Base-by-base conservation (phyloP, 1,140 invertebrate genomes). In the Manduca sexta region DNA sequence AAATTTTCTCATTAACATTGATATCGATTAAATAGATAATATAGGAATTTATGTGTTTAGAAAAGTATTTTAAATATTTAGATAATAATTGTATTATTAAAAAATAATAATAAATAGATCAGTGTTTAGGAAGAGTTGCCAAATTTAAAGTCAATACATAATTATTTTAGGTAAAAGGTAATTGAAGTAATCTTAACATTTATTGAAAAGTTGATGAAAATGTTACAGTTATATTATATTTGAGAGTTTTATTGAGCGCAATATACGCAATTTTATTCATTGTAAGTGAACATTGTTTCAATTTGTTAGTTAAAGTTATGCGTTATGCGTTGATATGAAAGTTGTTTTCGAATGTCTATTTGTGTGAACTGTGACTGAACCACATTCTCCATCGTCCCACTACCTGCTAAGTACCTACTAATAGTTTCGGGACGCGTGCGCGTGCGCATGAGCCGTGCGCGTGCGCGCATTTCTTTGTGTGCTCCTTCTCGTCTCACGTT, bases 141-240 rank as follows among this genome's bases (percentile, higher is more conserved):
- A 85, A 85, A 85, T 82, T 80, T 78, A 83, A 83, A 85, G 82
- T 85, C 82, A 85, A 85, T 83, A 84, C 78, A 84, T 76, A 85
- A 73, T 83, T 85, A 81, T 84, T 83, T 82, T 83, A 85, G 74
- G 82, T 85, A 83, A 83, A 77, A 62, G 66, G 64, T 85, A 83
- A 85, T 77, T 81, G 75, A 81, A 70, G 73, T 82, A 84, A 83
- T 79, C 78, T 77, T 85, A 83, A 83, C 77, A 67, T 83, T 81
- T 83, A 83, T 83, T 83, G 62, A 85, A 80, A 79, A 82, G 76
- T 83, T 83, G 67, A 80, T 83, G 67, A 82, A 79, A 81, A 82
- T 85, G 82, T 85, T 85, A 85, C 79, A 82, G 79, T 84, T 84
- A 71, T 83, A 84, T 78, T 84, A 84, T 84, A 84, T 84, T 84